These are phyloP conservation scores for Karalla daura DNA, from an alignment of 2,797 vertebrate species.

Conservation along the genomic window DNA sequence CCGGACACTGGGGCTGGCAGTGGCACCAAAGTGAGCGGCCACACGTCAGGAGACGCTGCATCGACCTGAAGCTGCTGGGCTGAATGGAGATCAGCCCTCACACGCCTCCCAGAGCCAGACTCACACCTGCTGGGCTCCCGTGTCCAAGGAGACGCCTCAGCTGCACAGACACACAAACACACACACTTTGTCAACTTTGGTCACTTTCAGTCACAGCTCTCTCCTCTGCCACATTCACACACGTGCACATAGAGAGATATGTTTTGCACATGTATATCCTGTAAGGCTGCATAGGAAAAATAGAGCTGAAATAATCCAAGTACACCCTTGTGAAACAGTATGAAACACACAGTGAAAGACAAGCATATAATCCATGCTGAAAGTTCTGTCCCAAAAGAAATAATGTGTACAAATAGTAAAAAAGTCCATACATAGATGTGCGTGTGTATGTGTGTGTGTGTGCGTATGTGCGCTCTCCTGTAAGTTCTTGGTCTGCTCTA, in stretches of 20 bases:
- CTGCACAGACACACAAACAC: conserved; percentile 2
- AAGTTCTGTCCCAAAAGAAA: too few species aligned
- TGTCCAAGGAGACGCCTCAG: conserved; percentile 1
- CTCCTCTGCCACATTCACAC: too few species aligned
- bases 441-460: neutral
- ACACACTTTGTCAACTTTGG: neutral
- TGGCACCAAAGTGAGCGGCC: neutral
- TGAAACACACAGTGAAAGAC: too few species aligned
- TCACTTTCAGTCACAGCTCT: conserved; percentile 1
- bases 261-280: too few species aligned
- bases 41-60: conserved; percentile 25
- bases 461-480: neutral
- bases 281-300: too few species aligned
- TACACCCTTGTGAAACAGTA: too few species aligned
- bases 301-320: too few species aligned
- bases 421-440: too few species aligned
- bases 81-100: conserved; percentile 16
- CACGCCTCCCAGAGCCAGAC: conserved; percentile 23
- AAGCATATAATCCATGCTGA: too few species aligned
- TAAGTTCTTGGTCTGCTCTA: neutral
- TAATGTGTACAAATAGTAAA: too few species aligned
- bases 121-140: conserved; percentile 43
- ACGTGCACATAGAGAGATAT: too few species aligned
- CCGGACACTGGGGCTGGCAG: neutral
- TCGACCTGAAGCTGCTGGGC: conserved; percentile 5